A percentile compares a stretch with the other conserved stretches of the same genome.
These are phyloP conservation scores for Rapana venosa DNA, from an alignment of 2,888 invertebrate genomes.

Conservation along the genomic window DNA sequence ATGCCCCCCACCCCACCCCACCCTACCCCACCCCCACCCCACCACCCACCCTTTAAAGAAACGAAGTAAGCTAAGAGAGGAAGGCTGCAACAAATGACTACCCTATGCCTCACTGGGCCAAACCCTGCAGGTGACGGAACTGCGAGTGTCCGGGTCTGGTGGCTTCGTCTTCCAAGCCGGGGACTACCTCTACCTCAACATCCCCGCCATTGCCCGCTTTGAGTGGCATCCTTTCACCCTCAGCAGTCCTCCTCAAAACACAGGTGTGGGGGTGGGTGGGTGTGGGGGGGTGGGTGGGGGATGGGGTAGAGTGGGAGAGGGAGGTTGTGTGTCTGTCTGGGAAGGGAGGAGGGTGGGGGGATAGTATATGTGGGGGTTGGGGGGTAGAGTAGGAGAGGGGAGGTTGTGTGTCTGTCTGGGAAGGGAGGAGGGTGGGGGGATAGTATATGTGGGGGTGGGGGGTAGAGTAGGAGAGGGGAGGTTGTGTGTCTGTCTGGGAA, in stretches of 20 bases:
- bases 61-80: too few species aligned
- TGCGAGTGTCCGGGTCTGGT: slow-evolving; percentile 91
- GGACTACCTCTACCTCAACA: slow-evolving; percentile 94
- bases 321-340: background rate
- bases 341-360: background rate
- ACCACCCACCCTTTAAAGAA: too few species aligned
- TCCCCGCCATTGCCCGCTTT: slow-evolving; percentile 92
- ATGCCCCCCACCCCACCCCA: too few species aligned
- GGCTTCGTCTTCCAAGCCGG: slow-evolving; percentile 94
- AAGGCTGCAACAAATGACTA: too few species aligned
- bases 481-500: background rate
- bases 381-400: background rate
- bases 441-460: too few species aligned
- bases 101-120: too few species aligned
- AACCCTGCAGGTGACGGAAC: slow-evolving; percentile 84
- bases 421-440: background rate
- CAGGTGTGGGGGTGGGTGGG: slow-evolving; percentile 79
- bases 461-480: background rate
- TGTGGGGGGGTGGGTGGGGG: background rate
- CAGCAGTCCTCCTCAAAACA: slow-evolving; percentile 95
- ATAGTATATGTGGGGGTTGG: too few species aligned
- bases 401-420: background rate
- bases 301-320: background rate
- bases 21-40: too few species aligned
- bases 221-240: slow-evolving; percentile 99